Evolutionary conservation across 1,140 invertebrate species (phyloP).

Genomic region (Plectus sambesii): DNA sequence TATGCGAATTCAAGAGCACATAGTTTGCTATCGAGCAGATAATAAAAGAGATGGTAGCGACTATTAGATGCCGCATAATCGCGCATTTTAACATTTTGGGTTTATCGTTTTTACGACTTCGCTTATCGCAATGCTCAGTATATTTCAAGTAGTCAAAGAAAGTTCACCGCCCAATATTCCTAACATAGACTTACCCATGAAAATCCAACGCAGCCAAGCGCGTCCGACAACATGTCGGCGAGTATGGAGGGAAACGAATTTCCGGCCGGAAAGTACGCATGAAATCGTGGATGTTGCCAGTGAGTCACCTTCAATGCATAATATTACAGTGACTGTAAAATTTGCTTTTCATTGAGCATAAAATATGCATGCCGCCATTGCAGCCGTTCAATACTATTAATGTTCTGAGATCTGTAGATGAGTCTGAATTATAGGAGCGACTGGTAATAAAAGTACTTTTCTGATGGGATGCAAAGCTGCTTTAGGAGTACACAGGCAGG

Average conservation of each 20-base stretch:
- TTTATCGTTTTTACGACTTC: too few relatives aligned
- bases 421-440: constrained; percentile 6
- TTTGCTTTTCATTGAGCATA: constrained; percentile 8
- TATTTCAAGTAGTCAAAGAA: too few relatives aligned
- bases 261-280: constrained; percentile 95
- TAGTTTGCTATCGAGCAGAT: too few relatives aligned
- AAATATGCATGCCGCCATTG: constrained; percentile 5
- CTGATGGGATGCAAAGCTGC: too few relatives aligned
- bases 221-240: constrained; percentile 91
- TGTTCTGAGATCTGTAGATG: constrained; percentile 4
- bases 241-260: constrained; percentile 94
- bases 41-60: too few relatives aligned
- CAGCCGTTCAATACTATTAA: constrained; percentile 11
- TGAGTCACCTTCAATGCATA: constrained; percentile 65
- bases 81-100: too few relatives aligned
- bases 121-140: too few relatives aligned
- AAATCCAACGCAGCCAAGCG: constrained; percentile 92
- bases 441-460: too few relatives aligned
- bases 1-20: too few relatives aligned
- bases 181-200: constrained; percentile 67
- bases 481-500: too few relatives aligned
- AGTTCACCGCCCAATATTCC: too few relatives aligned
- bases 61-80: too few relatives aligned
- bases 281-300: constrained; percentile 97
- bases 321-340: constrained; percentile 6